Percentiles rank a stretch among this genome's conserved stretches.
Conservation (phyloP, 2,888 invertebrate genomes). For the Sinhomidia bicolor region DNA sequence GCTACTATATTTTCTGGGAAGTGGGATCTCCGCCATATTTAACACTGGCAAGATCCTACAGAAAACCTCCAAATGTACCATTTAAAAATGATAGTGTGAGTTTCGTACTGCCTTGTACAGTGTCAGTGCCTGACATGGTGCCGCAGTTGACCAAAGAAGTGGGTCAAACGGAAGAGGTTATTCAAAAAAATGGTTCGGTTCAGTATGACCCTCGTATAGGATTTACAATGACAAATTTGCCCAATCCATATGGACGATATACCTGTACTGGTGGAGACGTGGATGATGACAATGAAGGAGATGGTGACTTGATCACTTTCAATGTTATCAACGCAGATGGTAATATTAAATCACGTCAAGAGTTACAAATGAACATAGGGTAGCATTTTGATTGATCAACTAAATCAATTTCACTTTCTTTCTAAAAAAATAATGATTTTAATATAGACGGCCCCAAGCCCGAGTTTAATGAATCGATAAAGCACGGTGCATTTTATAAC, state of each 20-base stretch:
- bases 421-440: too few species aligned
- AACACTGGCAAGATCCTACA: slow-evolving; percentile 34
- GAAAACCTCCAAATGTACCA: slow-evolving; percentile 18
- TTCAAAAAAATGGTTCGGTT: slow-evolving; percentile 37
- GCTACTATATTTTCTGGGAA: slow-evolving; percentile 75
- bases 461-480: slow-evolving; percentile 66
- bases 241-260: slow-evolving; percentile 67
- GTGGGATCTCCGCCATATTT: slow-evolving; percentile 69
- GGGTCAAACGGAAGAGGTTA: background rate
- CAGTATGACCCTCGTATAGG: slow-evolving; percentile 63
- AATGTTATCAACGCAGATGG: slow-evolving; percentile 56
- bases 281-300: slow-evolving; percentile 68
- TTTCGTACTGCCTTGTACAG: slow-evolving; percentile 66
- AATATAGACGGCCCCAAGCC: slow-evolving; percentile 46
- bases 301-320: slow-evolving; percentile 50
- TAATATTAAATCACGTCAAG: too few species aligned
- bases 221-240: slow-evolving; percentile 61
- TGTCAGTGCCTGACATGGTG: slow-evolving; percentile 55
- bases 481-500: slow-evolving; percentile 50
- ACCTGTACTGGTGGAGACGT: slow-evolving; percentile 67
- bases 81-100: slow-evolving; percentile 28
- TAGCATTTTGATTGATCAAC: too few species aligned
- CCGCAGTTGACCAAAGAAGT: slow-evolving; percentile 55
- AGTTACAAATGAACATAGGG: too few species aligned
- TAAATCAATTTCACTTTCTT: too few species aligned